phyloP scores from a whole-genome alignment of 2,113 vertebrate species.

The Odocoileus hemionus region DNA sequence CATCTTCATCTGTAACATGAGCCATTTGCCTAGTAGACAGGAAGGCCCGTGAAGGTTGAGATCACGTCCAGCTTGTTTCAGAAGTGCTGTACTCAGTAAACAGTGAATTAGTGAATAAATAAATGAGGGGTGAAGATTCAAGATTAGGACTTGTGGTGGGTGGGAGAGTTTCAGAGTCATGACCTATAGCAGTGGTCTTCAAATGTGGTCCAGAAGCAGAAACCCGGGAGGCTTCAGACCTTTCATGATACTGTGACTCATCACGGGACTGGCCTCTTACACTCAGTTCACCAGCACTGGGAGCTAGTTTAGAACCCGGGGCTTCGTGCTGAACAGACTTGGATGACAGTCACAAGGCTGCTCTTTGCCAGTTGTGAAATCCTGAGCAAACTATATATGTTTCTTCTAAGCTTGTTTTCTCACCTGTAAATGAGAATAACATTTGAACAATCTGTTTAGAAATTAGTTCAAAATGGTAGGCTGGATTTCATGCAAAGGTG shows the following conservation, averaged over 20 bases:
- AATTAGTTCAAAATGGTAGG: not conserved
- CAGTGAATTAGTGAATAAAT: not conserved
- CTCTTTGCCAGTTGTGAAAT: not conserved
- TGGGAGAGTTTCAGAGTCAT: not conserved
- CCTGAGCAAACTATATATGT: not conserved
- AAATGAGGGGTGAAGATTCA: not conserved
- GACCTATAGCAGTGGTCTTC: not conserved
- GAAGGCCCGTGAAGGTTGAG: not conserved
- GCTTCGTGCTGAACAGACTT: not conserved
- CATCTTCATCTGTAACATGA: not conserved
- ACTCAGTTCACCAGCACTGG: not conserved
- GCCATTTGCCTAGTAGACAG: not conserved
- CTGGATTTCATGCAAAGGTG: not conserved
- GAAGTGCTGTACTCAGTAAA: not conserved
- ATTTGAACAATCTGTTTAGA: not conserved
- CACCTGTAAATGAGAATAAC: not conserved
- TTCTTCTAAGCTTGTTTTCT: slow-evolving; percentile 1
- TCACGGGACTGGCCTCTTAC: not conserved
- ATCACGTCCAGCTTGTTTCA: not conserved
- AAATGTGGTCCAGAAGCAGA: not conserved
- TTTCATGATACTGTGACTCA: not conserved
- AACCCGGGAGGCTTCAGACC: not conserved
- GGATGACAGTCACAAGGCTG: not conserved
- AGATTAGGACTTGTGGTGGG: not conserved
- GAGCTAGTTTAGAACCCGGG: not conserved